Base-by-base conservation (phyloP, 2,888 invertebrate genomes). In the Lasioglossum vierecki region DNA sequence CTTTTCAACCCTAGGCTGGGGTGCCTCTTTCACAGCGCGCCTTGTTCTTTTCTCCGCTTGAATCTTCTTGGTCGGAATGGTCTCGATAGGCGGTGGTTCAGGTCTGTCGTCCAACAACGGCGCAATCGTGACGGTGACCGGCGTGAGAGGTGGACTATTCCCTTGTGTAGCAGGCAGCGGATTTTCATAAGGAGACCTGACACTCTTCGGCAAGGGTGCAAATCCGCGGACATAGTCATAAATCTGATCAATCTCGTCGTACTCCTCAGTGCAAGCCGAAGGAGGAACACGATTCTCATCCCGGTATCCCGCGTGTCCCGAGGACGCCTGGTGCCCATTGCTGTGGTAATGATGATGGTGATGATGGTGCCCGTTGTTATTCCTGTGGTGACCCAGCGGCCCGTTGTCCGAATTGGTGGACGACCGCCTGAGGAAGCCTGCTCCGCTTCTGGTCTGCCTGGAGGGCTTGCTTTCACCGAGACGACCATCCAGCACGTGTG, bases 191-290 rank as follows among this genome's bases (percentile, higher is more conserved):
- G 97, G 97, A 1, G 97, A 96, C 92, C 97, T 96, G 41, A 97
- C 96, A 92, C 97, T 97, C 94, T 98, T 98, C 8, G 99, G 98
- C 46, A 98, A 96, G 2, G 98, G 98, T 76, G 98, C 98, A 91
- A 99, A 97, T 1, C 99, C 99, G 87, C 99, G 96, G 0, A 99
- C 98, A 95, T 99, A 99, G 94, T 99, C 98, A 94, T 99, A 99
- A 89, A 99, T 98, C 95, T 99, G 98, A 96, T 99, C 99, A 91
- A 99, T 98, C 95, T 99, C 99, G 91, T 99, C 98, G 95, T 99
- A 98, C 93, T 98, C 98, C 94, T 98, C 98, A 49, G 97, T 96
- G 86, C 95, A 95, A 30, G 95, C 94, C 2, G 96, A 95, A 11
- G 92, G 93, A 79, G 96, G 96, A 76, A 96, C 96, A 88, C 96